Percentiles rank a stretch among this genome's conserved stretches.
phyloP scores from a whole-genome alignment of 2,888 invertebrate species.

The Nudaria mundana region DNA sequence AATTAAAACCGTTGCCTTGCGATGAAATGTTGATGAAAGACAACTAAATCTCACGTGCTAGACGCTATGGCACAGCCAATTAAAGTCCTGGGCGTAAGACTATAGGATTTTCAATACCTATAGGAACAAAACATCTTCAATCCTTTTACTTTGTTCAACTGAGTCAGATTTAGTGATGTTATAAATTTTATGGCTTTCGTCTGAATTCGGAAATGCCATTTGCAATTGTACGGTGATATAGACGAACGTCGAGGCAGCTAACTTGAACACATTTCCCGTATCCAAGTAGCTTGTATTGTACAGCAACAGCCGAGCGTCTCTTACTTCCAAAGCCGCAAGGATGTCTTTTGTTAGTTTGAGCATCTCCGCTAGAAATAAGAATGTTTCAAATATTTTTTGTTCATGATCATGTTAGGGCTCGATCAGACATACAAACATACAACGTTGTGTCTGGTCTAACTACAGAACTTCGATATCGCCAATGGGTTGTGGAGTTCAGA shows the following conservation, averaged over 20 bases:
- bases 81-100: too few species aligned
- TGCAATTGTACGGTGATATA: constrained; percentile 60
- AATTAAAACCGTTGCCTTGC: too few species aligned
- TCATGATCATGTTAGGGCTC: too few species aligned
- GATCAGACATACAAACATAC: too few species aligned
- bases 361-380: constrained; percentile 41
- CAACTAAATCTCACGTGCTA: too few species aligned
- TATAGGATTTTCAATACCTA: constrained; percentile 9
- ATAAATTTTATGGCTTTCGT: constrained; percentile 16
- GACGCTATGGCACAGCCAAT: too few species aligned
- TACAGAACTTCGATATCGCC: too few species aligned
- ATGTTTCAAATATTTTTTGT: too few species aligned
- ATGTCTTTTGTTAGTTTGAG: constrained; percentile 44
- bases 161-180: constrained; percentile 11
- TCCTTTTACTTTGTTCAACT: constrained; percentile 5
- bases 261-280: constrained; percentile 37
- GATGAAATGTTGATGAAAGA: too few species aligned
- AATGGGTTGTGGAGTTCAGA: too few species aligned
- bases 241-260: constrained; percentile 50
- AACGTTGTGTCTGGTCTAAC: too few species aligned
- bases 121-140: constrained; percentile 23
- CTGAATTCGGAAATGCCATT: constrained; percentile 40
- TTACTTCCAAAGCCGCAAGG: constrained; percentile 36
- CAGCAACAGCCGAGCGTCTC: constrained; percentile 36
- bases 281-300: constrained; percentile 44